Base-by-base conservation (phyloP, 2,797 vertebrate species). In the Alfaro cultratus region DNA sequence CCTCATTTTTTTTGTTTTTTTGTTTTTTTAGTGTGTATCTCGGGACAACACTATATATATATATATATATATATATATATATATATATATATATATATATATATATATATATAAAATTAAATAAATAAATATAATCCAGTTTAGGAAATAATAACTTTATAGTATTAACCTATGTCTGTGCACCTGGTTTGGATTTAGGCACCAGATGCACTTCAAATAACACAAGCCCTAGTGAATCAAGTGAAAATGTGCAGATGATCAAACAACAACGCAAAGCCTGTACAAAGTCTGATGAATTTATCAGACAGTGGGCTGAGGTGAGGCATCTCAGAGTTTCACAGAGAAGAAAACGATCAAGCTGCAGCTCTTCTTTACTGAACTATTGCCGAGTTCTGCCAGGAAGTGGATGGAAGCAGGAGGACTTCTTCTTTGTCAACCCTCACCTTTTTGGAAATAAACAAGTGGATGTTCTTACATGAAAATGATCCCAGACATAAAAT, bases 221-320 rank as follows among this genome's bases (percentile, higher is more conserved):
- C 92, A 89, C 84, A 85, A 89, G 91, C 76, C 55, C 85, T 83
- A 78, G 74, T 73, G 43, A 39, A 64, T 36, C 31, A 36, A 90
- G 87, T 57, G 92, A 94, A 92, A 83, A 86, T 1, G 81, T 74
- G 74, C 78, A 80, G 85, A 87, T 88, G 83, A 85, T 83, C 36
- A 73, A 85, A 73, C 47, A 64, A 89, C 84, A 86, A 7, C 60
- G 77, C 77, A 64, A 88, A 82, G 74, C 76, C 73, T 82, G 51
- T 23, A 86, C 78, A 89, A 85, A 83, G 41, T 81, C 60, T 46
- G 76, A 73, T 0, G 1, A 41, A 80, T 91, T 82, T 67, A 0
- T 57, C 46, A 23, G 21, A 51, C 21, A 23, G 0, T 51, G 49
- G 81, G 15, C 1, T 5, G 67, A 70, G n/a, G 10, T 29, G n/a